Conservation (phyloP, 2,888 invertebrate species). For the Dendrolimus pini region DNA sequence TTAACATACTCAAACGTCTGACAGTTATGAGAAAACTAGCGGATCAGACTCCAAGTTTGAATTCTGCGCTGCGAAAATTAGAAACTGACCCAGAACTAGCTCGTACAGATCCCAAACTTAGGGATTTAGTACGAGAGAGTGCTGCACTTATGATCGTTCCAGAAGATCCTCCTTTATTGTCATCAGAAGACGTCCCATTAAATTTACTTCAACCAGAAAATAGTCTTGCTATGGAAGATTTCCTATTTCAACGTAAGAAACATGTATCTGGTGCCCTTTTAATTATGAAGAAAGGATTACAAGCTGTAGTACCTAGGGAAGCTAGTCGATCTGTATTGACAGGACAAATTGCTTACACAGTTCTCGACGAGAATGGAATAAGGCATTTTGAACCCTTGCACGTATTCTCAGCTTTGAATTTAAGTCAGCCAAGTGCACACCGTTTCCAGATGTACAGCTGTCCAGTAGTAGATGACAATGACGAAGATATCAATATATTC, state of each 20-base stretch:
- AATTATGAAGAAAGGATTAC: slow-evolving; percentile 83
- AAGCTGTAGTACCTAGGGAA: slow-evolving; percentile 86
- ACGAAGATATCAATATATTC: slow-evolving; percentile 61
- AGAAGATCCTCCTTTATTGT: slow-evolving; percentile 76
- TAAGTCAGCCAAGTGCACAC: slow-evolving; percentile 80
- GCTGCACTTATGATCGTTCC: slow-evolving; percentile 82
- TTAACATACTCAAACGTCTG: slow-evolving; percentile 81
- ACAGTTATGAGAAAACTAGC: slow-evolving; percentile 84
- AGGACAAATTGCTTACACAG: slow-evolving; percentile 84
- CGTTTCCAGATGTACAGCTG: slow-evolving; percentile 82
- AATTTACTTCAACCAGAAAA: slow-evolving; percentile 81
- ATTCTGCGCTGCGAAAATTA: slow-evolving; percentile 78
- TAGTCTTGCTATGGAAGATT: slow-evolving; percentile 86
- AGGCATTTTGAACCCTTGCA: slow-evolving; percentile 86
- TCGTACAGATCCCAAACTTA: slow-evolving; percentile 80
- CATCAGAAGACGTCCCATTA: slow-evolving; percentile 83
- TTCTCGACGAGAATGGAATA: slow-evolving; percentile 86
- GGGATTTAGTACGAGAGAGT: slow-evolving; percentile 84
- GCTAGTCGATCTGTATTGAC: slow-evolving; percentile 84
- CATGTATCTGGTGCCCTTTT: slow-evolving; percentile 77
- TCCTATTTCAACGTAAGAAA: slow-evolving; percentile 78
- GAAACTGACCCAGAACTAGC: slow-evolving; percentile 81
- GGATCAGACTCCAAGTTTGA: slow-evolving; percentile 79
- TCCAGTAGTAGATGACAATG: slow-evolving; percentile 73
- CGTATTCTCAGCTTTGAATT: slow-evolving; percentile 82